Base-by-base conservation (phyloP, 2,113 vertebrate species). In the Tetrao urogallus region DNA sequence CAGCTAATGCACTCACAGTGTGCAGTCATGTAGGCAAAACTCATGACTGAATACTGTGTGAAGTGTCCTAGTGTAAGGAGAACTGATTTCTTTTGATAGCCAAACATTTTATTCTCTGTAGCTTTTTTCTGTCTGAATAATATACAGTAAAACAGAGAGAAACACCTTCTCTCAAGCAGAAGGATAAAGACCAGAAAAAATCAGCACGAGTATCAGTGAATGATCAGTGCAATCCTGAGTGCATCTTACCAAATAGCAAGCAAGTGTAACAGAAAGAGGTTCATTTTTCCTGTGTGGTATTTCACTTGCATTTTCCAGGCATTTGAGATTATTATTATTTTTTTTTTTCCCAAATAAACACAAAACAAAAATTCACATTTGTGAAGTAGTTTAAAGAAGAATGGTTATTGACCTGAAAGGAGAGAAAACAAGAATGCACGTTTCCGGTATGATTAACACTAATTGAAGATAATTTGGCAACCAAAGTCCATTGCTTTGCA, bases 401-500 rank as follows among this genome's bases (percentile, higher is more conserved):
- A 48, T 40, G 3, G 10, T 42, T 63, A 28, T 20, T 54, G 56
- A 54, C 34, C n/a, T 57, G 66, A 45, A 36, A 28, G 13, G 4
- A 6, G 11, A 6, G 10, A 40, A 93, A 93, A 56, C 50, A 30
- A 74, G 25, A 56, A 45, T 69, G 11, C 8, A 3, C 25, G 80
- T 91, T 82, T 82, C 64, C 43, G 32, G 28, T n/a, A 66, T 84
- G 71, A 93, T 89, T 83, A 52, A 78, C 30, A 45, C 76, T 94
- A 87, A 71, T 38, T 45, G 63, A 80, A 13, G 19, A 52, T 76
- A 89, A 66, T 79, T 63, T 93, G 78, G 73, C 67, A 79, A 81
- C 42, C 86, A 40, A 88, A 91, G 70, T 89, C 77, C 76, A 56
- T 67, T 66, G 80, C 78, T 95, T 94, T 91, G 50, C 75, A 66